Evolutionary conservation across 2,113 vertebrate species (phyloP).

Genomic region (Chauna torquata): DNA sequence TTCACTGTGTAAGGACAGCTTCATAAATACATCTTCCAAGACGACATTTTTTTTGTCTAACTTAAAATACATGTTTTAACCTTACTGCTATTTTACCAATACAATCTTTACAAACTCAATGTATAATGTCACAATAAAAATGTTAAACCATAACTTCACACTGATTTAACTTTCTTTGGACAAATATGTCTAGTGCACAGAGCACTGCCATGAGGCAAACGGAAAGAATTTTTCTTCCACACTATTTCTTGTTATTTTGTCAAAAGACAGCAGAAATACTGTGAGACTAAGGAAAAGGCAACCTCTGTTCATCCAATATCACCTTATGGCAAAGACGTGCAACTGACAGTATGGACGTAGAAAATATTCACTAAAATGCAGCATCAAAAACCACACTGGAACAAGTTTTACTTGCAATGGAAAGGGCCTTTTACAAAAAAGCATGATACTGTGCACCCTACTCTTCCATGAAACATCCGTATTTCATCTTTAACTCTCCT

Average conservation of each 20-base stretch:
- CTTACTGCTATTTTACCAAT: not conserved
- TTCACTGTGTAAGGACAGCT: not conserved
- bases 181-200: not conserved
- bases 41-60: not conserved
- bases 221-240: not conserved
- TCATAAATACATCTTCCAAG: not conserved
- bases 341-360: not conserved
- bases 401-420: not conserved
- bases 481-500: not conserved
- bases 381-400: not conserved
- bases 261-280: not conserved
- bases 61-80: not conserved
- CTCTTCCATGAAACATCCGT: not conserved
- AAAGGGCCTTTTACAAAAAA: not conserved
- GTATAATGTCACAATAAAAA: not conserved
- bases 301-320: not conserved
- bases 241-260: not conserved
- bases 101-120: not conserved
- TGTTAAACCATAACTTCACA: not conserved
- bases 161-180: not conserved
- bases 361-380: not conserved
- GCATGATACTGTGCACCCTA: not conserved
- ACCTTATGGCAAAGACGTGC: not conserved
- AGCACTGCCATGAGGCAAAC: not conserved
- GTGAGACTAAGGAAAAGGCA: not conserved